Evolutionary conservation across 2,797 vertebrate species (phyloP).

Genomic region (Luscinia megarhynchos): DNA sequence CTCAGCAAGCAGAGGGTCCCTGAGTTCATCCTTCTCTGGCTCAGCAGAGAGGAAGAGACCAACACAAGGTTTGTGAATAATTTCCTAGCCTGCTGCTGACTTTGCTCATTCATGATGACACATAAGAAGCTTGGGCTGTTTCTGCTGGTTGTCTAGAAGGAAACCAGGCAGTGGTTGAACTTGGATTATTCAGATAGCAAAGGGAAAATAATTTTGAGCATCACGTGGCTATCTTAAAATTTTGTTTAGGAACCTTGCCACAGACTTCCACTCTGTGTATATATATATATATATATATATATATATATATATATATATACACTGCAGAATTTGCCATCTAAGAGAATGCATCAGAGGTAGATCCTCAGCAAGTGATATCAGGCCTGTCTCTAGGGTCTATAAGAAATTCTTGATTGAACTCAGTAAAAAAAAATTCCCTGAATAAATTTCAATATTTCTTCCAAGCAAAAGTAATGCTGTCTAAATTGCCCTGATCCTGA

Average conservation of each 20-base stretch:
- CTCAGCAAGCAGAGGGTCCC: background rate
- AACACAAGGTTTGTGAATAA: background rate
- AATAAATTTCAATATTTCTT: background rate
- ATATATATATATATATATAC: background rate
- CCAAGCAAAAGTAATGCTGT: background rate
- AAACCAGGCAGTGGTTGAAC: background rate
- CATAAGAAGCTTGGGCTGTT: background rate
- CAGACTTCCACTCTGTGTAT: background rate
- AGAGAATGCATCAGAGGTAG: background rate
- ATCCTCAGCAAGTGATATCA: background rate
- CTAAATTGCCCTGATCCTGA: background rate
- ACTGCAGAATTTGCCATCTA: background rate
- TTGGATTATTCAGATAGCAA: background rate
- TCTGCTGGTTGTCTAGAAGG: background rate
- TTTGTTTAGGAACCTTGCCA: background rate
- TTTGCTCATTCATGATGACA: background rate
- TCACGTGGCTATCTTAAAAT: background rate
- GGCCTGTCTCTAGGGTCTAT: background rate
- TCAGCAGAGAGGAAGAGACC: background rate
- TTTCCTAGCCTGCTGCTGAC: background rate
- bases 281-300: background rate
- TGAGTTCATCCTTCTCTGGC: background rate
- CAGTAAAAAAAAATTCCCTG: background rate
- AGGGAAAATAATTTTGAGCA: background rate
- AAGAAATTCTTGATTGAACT: background rate